phyloP scores from a whole-genome alignment of 1,140 invertebrate species.

The Batillaria attramentaria region DNA sequence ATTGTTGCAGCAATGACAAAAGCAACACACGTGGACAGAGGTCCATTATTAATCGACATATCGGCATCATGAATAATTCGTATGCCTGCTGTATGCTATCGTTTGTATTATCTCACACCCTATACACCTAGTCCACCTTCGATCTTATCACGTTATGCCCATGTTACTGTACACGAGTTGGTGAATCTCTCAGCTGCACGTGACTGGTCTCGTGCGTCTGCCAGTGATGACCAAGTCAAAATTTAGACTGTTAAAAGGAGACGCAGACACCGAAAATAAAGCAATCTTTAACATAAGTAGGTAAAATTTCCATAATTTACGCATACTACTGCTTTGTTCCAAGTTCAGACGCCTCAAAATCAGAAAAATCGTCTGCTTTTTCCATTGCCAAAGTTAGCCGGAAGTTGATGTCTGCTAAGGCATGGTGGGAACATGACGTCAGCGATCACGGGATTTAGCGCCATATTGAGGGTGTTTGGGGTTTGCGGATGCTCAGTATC shows the following conservation, averaged over 20 bases:
- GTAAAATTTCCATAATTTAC: background rate
- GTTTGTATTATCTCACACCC: too few relatives aligned
- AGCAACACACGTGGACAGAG: too few relatives aligned
- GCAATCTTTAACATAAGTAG: background rate
- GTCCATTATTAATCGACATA: too few relatives aligned
- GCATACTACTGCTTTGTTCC: slow-evolving; percentile 84
- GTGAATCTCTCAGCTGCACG: background rate
- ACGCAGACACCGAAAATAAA: too few relatives aligned
- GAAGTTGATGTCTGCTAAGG: slow-evolving; percentile 25
- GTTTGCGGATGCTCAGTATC: slow-evolving; percentile 22
- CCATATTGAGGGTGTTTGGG: slow-evolving; percentile 55
- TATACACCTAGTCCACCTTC: too few relatives aligned
- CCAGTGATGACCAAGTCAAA: too few relatives aligned
- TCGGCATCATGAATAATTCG: too few relatives aligned
- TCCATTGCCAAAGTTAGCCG: slow-evolving; percentile 13
- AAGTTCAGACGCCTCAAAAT: slow-evolving; percentile 77
- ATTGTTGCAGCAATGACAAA: too few relatives aligned
- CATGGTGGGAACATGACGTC: slow-evolving; percentile 47
- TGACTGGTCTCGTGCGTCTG: slow-evolving; percentile 15
- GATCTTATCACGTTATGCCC: too few relatives aligned
- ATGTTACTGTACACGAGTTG: background rate
- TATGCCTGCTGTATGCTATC: too few relatives aligned
- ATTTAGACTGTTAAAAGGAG: too few relatives aligned
- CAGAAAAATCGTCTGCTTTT: slow-evolving; percentile 48
- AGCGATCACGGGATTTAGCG: slow-evolving; percentile 57